phyloP scores from a whole-genome alignment of 2,888 invertebrate genomes.

The Drosophila prostipennis region DNA sequence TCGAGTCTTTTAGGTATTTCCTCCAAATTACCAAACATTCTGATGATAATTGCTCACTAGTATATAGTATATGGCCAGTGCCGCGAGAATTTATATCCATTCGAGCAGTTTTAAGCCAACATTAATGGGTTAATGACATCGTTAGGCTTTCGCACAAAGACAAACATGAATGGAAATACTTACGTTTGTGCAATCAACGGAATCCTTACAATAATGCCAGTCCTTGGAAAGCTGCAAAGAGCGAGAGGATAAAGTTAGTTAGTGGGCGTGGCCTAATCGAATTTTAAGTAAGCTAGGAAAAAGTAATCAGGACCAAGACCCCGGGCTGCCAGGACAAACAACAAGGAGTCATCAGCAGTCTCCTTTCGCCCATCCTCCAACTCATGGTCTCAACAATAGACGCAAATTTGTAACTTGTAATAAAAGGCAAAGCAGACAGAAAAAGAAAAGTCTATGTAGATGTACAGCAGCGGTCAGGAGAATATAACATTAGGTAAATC shows the following conservation, averaged over 20 bases:
- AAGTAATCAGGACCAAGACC: slow-evolving; percentile 70
- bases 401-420: slow-evolving; percentile 75
- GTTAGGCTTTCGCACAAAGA: slow-evolving; percentile 22
- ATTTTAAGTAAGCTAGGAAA: slow-evolving; percentile 76
- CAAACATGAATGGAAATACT: slow-evolving; percentile 62
- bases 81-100: background rate
- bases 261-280: slow-evolving; percentile 77
- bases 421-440: slow-evolving; percentile 53
- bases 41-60: background rate
- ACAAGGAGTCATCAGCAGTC: slow-evolving; percentile 40
- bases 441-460: slow-evolving; percentile 17
- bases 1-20: too few relatives aligned
- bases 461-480: slow-evolving; percentile 16
- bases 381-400: slow-evolving; percentile 65
- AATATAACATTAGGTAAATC: background rate
- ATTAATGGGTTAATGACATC: slow-evolving; percentile 50
- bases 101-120: slow-evolving; percentile 9
- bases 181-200: slow-evolving; percentile 83
- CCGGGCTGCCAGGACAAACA: slow-evolving; percentile 42
- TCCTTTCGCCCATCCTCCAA: slow-evolving; percentile 14
- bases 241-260: slow-evolving; percentile 65
- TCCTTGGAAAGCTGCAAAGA: slow-evolving; percentile 82
- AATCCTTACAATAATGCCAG: slow-evolving; percentile 84
- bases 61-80: background rate
- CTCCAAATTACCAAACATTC: too few relatives aligned